phyloP scores from a whole-genome alignment of 1,140 invertebrate genomes.

The Lordiphosa mommai region DNA sequence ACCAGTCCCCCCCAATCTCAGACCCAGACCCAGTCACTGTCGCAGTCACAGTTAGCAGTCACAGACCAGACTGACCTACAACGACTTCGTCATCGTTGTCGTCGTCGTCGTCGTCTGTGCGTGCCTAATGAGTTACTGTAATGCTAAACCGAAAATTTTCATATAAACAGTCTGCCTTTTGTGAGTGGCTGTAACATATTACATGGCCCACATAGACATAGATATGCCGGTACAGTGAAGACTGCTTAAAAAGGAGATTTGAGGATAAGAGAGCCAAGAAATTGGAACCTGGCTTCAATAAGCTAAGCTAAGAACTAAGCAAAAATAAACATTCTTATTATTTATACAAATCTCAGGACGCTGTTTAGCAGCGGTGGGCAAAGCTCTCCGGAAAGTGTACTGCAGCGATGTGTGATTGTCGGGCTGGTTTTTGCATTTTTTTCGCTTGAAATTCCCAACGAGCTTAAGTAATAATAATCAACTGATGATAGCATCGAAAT shows the following conservation, averaged over 20 bases:
- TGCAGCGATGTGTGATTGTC: too few species aligned
- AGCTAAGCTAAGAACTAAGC: too few species aligned
- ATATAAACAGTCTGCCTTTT: conserved; percentile 40
- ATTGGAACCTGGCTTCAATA: too few species aligned
- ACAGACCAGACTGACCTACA: conserved; percentile 55
- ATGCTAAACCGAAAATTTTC: conserved; percentile 59
- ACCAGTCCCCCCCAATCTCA: neutral
- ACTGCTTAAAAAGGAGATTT: conserved; percentile 2
- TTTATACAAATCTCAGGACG: too few species aligned
- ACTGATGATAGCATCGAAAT: too few species aligned
- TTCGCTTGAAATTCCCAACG: too few species aligned
- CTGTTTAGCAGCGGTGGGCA: too few species aligned
- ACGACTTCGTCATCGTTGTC: conserved; percentile 38
- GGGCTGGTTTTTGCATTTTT: too few species aligned
- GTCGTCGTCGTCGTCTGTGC: conserved; percentile 50
- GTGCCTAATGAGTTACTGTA: conserved; percentile 74
- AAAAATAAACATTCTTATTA: too few species aligned
- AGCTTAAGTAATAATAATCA: too few species aligned
- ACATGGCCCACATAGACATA: conserved; percentile 37
- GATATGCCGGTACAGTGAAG: conserved; percentile 6
- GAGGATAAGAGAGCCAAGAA: neutral
- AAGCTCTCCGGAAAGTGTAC: too few species aligned
- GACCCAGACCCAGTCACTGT: conserved; percentile 19
- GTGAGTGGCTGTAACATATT: conserved; percentile 61
- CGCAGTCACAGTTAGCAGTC: conserved; percentile 15